phyloP scores from a whole-genome alignment of 2,113 vertebrate species.

The Megatriorchis doriae region DNA sequence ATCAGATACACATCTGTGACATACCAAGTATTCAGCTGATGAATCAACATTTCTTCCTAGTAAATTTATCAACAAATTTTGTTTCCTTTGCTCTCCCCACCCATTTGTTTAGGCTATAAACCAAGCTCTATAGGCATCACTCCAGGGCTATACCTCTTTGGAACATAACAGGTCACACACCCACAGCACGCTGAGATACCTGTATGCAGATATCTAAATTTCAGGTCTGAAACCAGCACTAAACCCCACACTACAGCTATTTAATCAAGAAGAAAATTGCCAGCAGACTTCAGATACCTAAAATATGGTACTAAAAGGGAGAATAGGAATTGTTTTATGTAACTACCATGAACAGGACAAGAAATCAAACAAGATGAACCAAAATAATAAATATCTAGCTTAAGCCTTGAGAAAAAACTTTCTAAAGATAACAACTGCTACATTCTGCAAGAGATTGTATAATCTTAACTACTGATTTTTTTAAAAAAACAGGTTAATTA shows the following conservation, averaged over 20 bases:
- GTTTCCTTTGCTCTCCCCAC: background rate
- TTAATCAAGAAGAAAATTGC: background rate
- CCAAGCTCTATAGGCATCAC: background rate
- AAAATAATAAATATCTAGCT: background rate
- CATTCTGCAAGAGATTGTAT: rapidly evolving
- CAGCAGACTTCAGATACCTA: background rate
- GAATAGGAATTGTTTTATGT: background rate
- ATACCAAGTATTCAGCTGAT: background rate
- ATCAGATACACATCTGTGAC: background rate
- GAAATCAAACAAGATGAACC: background rate
- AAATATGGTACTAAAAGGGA: background rate
- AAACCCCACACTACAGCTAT: background rate
- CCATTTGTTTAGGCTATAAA: background rate
- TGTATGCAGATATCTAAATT: no score
- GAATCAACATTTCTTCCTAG: background rate
- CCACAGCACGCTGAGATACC: rapidly evolving
- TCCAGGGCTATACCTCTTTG: background rate
- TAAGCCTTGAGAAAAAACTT: background rate
- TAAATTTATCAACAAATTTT: background rate
- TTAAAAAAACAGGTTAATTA: background rate
- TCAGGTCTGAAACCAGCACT: background rate
- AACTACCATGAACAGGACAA: background rate
- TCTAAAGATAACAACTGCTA: background rate
- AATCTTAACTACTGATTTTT: background rate
- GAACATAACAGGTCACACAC: background rate